Conservation (phyloP, 2,113 vertebrate genomes). For the Chaetodon trifascialis region DNA sequence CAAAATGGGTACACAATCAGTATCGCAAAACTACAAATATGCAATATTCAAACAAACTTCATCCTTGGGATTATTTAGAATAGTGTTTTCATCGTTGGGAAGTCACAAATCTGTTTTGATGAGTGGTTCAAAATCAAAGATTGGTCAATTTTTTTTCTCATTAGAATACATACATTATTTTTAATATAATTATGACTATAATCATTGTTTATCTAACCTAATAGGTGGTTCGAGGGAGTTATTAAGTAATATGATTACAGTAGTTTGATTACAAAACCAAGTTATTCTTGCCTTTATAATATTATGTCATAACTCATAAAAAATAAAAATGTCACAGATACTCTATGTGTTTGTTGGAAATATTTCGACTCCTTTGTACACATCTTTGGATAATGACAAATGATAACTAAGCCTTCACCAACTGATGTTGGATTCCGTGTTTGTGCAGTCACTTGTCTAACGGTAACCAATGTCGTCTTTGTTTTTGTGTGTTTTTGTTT, state of each 20-base stretch:
- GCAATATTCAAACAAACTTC: background rate
- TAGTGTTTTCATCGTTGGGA: background rate
- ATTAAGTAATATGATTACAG: background rate
- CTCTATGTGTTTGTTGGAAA: no score
- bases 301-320: background rate
- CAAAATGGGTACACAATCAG: background rate
- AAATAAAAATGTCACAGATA: background rate
- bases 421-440: conserved; percentile 3
- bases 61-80: background rate
- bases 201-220: no score
- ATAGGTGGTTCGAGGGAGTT: no score
- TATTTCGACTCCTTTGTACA: background rate
- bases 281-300: no score
- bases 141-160: no score
- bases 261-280: background rate
- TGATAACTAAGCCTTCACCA: background rate
- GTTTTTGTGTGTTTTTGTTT: conserved; percentile 44
- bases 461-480: background rate
- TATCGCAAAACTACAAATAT: no score
- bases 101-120: background rate
- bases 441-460: background rate
- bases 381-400: background rate
- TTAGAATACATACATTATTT: no score
- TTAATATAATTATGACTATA: no score
- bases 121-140: background rate